Evolutionary conservation across 2,113 vertebrate species (phyloP).

Genomic region (Vimba vimba): DNA sequence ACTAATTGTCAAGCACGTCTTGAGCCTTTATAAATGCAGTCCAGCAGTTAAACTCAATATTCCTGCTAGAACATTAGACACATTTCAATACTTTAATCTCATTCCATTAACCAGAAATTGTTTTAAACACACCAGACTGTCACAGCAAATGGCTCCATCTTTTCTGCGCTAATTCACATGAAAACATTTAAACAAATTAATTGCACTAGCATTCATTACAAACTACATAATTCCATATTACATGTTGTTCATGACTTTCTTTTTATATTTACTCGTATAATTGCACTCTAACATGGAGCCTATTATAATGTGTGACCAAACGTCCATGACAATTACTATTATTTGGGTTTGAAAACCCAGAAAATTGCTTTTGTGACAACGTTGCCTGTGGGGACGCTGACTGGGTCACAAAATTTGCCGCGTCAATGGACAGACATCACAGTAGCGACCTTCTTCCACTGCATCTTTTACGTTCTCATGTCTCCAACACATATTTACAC

Average conservation of each 20-base stretch:
- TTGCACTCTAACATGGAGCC: slow-evolving; percentile 13
- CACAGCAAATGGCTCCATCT: neutral
- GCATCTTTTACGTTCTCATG: neutral
- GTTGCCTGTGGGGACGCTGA: slow-evolving; percentile 19
- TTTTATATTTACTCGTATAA: slow-evolving; percentile 2
- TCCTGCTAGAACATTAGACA: slow-evolving; percentile 1
- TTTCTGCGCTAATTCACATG: neutral
- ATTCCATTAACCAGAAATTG: neutral
- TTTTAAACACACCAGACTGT: neutral
- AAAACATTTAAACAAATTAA: neutral
- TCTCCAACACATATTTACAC: neutral
- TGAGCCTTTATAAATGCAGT: neutral
- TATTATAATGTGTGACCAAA: slow-evolving; percentile 19
- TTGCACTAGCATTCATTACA: neutral
- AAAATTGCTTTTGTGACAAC: slow-evolving; percentile 37
- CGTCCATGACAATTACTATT: slow-evolving; percentile 13
- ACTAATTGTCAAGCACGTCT: neutral
- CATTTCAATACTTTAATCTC: neutral
- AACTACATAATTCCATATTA: neutral
- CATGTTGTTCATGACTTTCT: neutral
- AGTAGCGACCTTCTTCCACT: neutral
- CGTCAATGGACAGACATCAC: slow-evolving; percentile 21
- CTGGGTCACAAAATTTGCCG: slow-evolving; percentile 29
- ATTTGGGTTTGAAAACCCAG: slow-evolving; percentile 39
- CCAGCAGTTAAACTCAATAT: slow-evolving; percentile 16